phyloP scores from a whole-genome alignment of 2,797 vertebrate genomes.

The Tragelaphus oryx region DNA sequence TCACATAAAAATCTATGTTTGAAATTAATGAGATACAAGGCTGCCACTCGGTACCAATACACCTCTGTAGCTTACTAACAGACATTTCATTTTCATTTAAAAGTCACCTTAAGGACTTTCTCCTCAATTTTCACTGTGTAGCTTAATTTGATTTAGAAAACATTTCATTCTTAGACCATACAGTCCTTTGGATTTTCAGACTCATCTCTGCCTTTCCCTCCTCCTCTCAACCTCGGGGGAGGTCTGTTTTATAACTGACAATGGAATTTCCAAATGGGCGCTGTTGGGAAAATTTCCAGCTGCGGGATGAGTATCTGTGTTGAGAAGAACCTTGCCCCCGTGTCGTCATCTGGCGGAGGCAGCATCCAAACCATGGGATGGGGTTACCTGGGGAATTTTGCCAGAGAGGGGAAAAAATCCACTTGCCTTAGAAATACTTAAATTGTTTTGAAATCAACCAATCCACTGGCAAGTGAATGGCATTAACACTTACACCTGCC shows the following conservation, averaged over 20 bases:
- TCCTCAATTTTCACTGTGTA: slow-evolving; percentile 71
- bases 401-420: neutral
- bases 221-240: neutral
- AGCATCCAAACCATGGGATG: rapidly evolving
- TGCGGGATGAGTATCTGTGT: neutral
- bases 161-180: slow-evolving; percentile 77
- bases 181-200: slow-evolving; percentile 72
- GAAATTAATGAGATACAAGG: slow-evolving; percentile 84
- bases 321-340: neutral
- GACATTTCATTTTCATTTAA: slow-evolving; percentile 84
- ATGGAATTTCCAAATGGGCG: slow-evolving; percentile 65
- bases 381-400: neutral
- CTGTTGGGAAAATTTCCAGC: slow-evolving; percentile 40
- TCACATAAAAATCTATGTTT: slow-evolving; percentile 83
- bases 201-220: slow-evolving; percentile 53
- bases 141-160: slow-evolving; percentile 80
- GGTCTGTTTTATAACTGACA: slow-evolving; percentile 46
- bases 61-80: slow-evolving; percentile 79
- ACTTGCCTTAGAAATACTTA: neutral
- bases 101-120: slow-evolving; percentile 83
- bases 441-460: neutral
- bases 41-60: slow-evolving; percentile 76
- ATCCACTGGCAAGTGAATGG: neutral
- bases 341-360: neutral
- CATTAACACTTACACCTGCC: neutral